Conservation (phyloP, 2,113 vertebrate species). For the Nesoenas mayeri region DNA sequence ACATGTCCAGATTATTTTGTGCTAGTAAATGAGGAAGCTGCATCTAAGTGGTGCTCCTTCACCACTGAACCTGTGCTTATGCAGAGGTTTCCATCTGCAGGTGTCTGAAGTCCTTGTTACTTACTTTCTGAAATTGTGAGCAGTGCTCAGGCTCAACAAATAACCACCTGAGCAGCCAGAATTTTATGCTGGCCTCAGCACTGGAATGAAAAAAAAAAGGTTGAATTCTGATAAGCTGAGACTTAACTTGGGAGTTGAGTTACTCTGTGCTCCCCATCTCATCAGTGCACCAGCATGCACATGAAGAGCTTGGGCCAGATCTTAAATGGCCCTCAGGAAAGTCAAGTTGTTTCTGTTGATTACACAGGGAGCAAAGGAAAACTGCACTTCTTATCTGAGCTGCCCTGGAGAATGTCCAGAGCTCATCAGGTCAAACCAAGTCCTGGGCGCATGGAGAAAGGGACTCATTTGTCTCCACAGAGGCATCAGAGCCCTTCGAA, state of each 20-base stretch:
- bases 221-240: not conserved
- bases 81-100: not conserved
- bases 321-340: not conserved
- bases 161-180: not conserved
- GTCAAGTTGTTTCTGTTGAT: not conserved
- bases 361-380: not conserved
- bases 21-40: not conserved
- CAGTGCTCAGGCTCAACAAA: not conserved
- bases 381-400: not conserved
- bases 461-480: not conserved
- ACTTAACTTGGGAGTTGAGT: not conserved
- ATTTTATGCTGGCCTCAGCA: not conserved
- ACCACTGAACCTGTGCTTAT: not conserved
- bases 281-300: not conserved
- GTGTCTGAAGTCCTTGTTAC: not conserved
- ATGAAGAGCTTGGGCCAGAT: not conserved
- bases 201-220: not conserved
- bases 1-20: not conserved
- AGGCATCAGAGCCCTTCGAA: not conserved
- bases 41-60: not conserved
- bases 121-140: not conserved
- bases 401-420: not conserved
- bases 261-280: not conserved
- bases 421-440: not conserved
- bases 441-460: not conserved